Evolutionary conservation across 2,113 vertebrate species (phyloP), one percentile per base, ranked within the genome.

Genomic region (Bucco capensis): DNA sequence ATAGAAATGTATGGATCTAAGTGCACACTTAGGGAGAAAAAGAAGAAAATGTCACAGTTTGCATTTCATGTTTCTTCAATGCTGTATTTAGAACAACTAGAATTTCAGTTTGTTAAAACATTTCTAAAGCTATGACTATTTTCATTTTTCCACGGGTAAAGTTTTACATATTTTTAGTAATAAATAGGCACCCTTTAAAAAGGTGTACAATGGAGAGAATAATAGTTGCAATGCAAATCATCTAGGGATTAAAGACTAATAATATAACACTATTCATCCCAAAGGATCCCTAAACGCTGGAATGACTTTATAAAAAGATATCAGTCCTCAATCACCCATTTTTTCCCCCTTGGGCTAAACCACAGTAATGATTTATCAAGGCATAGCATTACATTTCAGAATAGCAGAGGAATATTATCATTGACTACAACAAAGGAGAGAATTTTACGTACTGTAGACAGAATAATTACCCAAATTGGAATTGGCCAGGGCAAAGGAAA

Each of bases 401-500:
- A 90, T 75, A 94, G 82, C 92, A 91, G 82, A 95, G 90, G 83
- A 56, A 84, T 95, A 75, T 92, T 92, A 76, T 85, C 86, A 60
- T 91, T 92, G 77, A 91, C 90, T 90, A 60, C 73, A 96, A 94
- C 64, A 94, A 95, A 88, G 91, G 78, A 91, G 81, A 88, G 51
- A 95, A 83, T 94, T 96, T 91, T 96, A 94, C 73, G 1, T 88
- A 93, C 90, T 88, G 88, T 85, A 96, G 96, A 94, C 92, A 96
- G 94, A 95, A 96, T 96, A 96, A 97, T 96, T 94, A 88, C 92
- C 93, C 89, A 96, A 92, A 96, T 94, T 96, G 72, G 89, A 95
- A 87, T 92, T 40, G 60, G 83, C 80, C 90, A 95, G 47, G 42
- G 77, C 46, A 89, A 64, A 78, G 79, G 74, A 61, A 91, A 95